Evolutionary conservation across 1,140 invertebrate species (phyloP).

Genomic region (Fopius arisanus): DNA sequence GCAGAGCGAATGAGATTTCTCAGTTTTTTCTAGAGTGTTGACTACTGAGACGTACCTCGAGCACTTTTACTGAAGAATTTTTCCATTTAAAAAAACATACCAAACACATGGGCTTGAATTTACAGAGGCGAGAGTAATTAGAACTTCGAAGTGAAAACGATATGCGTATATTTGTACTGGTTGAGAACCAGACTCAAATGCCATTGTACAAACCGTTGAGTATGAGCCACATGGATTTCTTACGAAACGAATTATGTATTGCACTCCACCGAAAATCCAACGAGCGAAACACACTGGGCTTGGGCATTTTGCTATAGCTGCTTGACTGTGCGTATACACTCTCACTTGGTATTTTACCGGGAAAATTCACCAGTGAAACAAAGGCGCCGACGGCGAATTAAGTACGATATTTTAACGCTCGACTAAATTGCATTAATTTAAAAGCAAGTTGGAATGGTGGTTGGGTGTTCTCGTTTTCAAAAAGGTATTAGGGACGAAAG

Average conservation of each 20-base stretch:
- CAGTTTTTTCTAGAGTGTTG: not conserved
- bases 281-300: conserved; percentile 8
- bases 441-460: conserved; percentile 20
- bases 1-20: not conserved
- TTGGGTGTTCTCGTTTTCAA: not conserved
- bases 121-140: conserved; percentile 9
- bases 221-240: conserved; percentile 30
- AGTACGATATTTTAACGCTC: conserved; percentile 55
- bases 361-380: conserved; percentile 43
- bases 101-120: conserved; percentile 12
- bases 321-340: conserved; percentile 9
- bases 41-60: not conserved
- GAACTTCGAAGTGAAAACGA: conserved; percentile 5
- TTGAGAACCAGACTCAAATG: conserved; percentile 10
- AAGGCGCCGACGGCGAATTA: conserved; percentile 48
- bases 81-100: not conserved
- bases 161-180: not conserved
- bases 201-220: conserved; percentile 11
- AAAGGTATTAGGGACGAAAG: not conserved
- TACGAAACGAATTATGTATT: conserved; percentile 30
- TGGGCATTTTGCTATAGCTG: conserved; percentile 4
- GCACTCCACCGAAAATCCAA: conserved; percentile 25
- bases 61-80: conserved; percentile 1
- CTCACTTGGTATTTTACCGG: conserved; percentile 9
- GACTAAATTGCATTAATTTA: conserved; percentile 51